Conservation (phyloP, 1,140 invertebrate species). For the Halictus rubicundus region DNA sequence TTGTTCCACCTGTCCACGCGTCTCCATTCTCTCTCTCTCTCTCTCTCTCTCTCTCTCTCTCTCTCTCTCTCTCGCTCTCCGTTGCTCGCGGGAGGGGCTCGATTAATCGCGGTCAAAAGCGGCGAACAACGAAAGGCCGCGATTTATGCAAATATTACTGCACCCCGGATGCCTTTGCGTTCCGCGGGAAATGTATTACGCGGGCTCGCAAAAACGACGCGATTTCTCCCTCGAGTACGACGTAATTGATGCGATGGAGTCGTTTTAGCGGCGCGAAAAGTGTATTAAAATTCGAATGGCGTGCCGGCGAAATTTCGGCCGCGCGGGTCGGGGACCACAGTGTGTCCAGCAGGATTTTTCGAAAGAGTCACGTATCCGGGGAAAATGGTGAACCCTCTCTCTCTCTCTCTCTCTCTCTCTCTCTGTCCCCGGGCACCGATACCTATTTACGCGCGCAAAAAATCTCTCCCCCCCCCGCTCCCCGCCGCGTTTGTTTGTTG, state of each 20-base stretch:
- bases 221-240: constrained; percentile 14
- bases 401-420: no score
- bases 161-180: constrained; percentile 5
- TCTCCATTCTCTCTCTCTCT: not conserved
- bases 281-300: constrained; percentile 66
- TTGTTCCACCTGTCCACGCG: no score
- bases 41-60: no score
- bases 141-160: constrained; percentile 25
- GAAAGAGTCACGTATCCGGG: not conserved
- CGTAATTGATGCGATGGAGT: constrained; percentile 59
- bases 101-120: constrained; percentile 20
- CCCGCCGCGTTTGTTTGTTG: constrained; percentile 20
- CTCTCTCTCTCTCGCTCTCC: not conserved
- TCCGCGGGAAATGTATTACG: not conserved
- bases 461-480: no score
- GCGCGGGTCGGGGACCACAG: no score
- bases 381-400: not conserved
- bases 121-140: not conserved
- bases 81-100: not conserved
- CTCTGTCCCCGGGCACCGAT: not conserved
- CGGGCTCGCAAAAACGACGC: not conserved
- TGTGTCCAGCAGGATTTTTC: not conserved
- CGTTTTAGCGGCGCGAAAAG: constrained; percentile 61
- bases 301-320: constrained; percentile 23
- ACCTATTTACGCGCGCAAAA: not conserved